Conservation (phyloP, 2,888 invertebrate genomes). For the Trichogramma evanescens region DNA sequence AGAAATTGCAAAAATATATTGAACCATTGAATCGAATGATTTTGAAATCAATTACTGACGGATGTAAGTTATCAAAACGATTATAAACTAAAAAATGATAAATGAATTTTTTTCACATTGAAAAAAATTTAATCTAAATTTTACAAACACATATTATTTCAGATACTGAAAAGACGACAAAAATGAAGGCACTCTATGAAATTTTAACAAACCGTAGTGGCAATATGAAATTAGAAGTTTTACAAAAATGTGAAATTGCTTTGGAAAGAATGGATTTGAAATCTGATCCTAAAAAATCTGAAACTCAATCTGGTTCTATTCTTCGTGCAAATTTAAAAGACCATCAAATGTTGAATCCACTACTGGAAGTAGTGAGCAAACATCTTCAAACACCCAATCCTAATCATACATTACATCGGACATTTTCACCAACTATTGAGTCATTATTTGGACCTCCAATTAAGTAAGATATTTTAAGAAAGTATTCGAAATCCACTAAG, state of each 20-base stretch:
- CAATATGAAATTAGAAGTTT: constrained; percentile 66
- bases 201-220: constrained; percentile 77
- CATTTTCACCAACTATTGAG: constrained; percentile 83
- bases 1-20: constrained; percentile 87
- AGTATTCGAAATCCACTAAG: background rate
- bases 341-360: constrained; percentile 71
- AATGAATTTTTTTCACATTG: too few species aligned
- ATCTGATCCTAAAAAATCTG: constrained; percentile 54
- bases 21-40: constrained; percentile 89
- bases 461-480: constrained; percentile 51
- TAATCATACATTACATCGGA: constrained; percentile 86
- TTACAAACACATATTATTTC: constrained; percentile 25
- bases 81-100: too few species aligned
- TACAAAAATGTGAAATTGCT: constrained; percentile 89
- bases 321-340: constrained; percentile 55
- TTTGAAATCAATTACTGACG: constrained; percentile 71
- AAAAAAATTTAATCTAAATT: too few species aligned
- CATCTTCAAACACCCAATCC: constrained; percentile 75
- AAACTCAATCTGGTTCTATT: constrained; percentile 56
- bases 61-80: constrained; percentile 41
- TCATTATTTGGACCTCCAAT: constrained; percentile 84
- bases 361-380: constrained; percentile 77
- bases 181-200: constrained; percentile 90
- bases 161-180: constrained; percentile 85
- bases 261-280: constrained; percentile 75